Conservation (phyloP, 1,140 invertebrate species). For the Calosoma granatense region DNA sequence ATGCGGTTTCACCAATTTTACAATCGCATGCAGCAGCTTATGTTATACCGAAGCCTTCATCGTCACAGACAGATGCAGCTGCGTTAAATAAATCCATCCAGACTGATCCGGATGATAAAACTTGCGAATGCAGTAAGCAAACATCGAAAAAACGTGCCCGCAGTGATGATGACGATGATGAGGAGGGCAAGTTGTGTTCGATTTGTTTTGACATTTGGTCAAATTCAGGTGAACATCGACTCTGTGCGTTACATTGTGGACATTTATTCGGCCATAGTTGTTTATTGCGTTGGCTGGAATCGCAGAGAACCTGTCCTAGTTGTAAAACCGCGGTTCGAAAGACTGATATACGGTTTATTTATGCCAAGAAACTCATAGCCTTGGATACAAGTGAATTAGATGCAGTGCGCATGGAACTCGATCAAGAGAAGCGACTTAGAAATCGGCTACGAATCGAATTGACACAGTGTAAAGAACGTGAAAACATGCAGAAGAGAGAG, state of each 20-base stretch:
- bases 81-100: no score
- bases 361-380: slow-evolving; percentile 34
- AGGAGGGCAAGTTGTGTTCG: slow-evolving; percentile 59
- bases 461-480: slow-evolving; percentile 25
- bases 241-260: slow-evolving; percentile 73
- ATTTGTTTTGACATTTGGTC: slow-evolving; percentile 81
- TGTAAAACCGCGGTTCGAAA: slow-evolving; percentile 67
- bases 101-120: no score
- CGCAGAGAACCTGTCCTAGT: slow-evolving; percentile 58
- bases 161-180: slow-evolving; percentile 34
- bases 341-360: slow-evolving; percentile 63
- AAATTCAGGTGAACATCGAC: slow-evolving; percentile 66
- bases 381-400: slow-evolving; percentile 38
- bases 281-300: slow-evolving; percentile 65
- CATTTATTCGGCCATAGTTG: slow-evolving; percentile 80
- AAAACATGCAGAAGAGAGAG: slow-evolving; percentile 22
- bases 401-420: slow-evolving; percentile 36
- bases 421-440: slow-evolving; percentile 28
- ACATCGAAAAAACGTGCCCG: slow-evolving; percentile 10
- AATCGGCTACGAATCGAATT: slow-evolving; percentile 34
- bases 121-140: no score
- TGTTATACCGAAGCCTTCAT: no score
- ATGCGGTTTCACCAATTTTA: no score
- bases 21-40: no score
- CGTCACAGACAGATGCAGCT: no score